Evolutionary conservation across 2,113 vertebrate genomes (phyloP).

Genomic region (Pteropus alecto): DNA sequence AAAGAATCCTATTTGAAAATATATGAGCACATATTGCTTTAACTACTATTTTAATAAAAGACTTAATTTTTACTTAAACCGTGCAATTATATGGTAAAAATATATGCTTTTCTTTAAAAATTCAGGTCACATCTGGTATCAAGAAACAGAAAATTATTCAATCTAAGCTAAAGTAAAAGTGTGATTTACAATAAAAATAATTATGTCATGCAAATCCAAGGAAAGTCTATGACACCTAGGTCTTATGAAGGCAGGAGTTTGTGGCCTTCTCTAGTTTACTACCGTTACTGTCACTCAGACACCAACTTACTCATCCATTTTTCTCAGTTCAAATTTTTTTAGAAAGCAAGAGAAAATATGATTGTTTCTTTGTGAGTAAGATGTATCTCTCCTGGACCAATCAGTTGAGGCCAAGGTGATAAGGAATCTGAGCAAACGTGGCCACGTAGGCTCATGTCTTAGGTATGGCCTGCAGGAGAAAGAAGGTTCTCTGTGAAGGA

Average conservation of each 20-base stretch:
- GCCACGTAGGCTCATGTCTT: not conserved
- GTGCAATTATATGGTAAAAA: not conserved
- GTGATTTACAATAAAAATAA: not conserved
- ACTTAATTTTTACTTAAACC: not conserved
- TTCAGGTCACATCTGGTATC: not conserved
- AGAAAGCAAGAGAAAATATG: not conserved
- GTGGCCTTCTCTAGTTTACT: not conserved
- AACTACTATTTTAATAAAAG: conserved; percentile 25
- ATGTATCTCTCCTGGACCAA: not conserved
- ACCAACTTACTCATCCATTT: not conserved
- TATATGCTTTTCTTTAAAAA: conserved; percentile 25
- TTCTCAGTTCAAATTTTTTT: not conserved
- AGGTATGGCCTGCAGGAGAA: not conserved
- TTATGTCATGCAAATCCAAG: not conserved
- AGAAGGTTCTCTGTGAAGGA: not conserved
- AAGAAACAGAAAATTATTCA: not conserved
- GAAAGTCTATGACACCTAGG: not conserved
- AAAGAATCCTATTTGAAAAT: not conserved
- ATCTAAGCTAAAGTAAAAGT: not conserved
- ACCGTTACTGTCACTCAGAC: not conserved
- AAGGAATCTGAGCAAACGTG: not conserved
- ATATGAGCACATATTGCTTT: not conserved
- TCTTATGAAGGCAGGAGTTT: not conserved
- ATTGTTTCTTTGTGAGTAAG: not conserved
- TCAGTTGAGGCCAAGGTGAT: not conserved